Base-by-base conservation (phyloP, 2,113 vertebrate genomes). In the Laterallus jamaicensis region DNA sequence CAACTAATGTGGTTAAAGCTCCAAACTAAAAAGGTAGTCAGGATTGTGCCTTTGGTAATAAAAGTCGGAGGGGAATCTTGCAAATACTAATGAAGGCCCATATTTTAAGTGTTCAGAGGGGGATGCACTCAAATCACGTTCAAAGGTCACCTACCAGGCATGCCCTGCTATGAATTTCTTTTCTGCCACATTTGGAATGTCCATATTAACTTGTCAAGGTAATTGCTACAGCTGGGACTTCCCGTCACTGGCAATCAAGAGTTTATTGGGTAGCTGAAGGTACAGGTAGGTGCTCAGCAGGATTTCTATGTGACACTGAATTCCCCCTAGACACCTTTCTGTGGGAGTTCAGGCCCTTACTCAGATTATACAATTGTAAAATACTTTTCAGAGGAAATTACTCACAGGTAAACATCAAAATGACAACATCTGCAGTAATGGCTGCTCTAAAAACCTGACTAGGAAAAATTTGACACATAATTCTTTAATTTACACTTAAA, bases 221-320 rank as follows among this genome's bases (percentile, higher is more conserved):
- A 96, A 92, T 96, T 96, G 92, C 88, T 92, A 39, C 88, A 83
- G 79, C 80, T 90, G 92, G 92, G 93, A 95, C 82, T 60, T 81
- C 76, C 90, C 58, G 0, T 73, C 91, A 91, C 82, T 67, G 86
- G 59, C 95, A 90, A 32, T 79, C 83, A 79, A 40, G 64, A 70
- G 9, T 90, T 92, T 90, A 68, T 84, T 75, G 49, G 68, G 24
- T 44, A 64, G 35, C 79, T 88, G 80, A 86, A 92, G 85, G 28
- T 69, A 70, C 26, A 70, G 59, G 73, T 21, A 78, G 52, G 76
- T n/a, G 68, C 79, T 75, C 88, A 90, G 79, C 58, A 88, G 82
- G 93, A 75, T 95, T 95, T 83, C 9, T 67, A 2, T 20, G 52
- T 88, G 95, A 83, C 90, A 77, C n/a, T 77, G 90, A 88, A 60